Evolutionary conservation across 2,888 invertebrate genomes (phyloP).

Genomic region (Tachina lurida): DNA sequence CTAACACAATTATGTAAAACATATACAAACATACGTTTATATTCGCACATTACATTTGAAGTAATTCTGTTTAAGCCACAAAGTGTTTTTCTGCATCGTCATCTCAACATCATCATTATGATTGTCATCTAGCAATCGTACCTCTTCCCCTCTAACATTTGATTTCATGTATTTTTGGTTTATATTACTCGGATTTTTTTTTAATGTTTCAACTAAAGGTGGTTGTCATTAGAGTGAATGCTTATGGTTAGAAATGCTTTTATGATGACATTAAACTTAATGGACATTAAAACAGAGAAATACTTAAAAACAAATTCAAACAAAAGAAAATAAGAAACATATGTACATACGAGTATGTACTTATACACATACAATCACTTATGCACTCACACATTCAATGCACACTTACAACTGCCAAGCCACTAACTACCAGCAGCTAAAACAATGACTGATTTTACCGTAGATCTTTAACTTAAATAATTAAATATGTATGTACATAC

Average conservation of each 20-base stretch:
- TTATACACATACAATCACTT: not conserved
- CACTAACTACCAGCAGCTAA: conserved; percentile 22
- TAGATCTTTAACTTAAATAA: conserved; percentile 10
- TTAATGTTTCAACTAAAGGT: conserved; percentile 60
- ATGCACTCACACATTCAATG: not conserved
- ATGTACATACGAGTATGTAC: no score
- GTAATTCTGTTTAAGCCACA: conserved; percentile 55
- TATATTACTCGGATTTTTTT: conserved; percentile 27
- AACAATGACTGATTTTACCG: conserved; percentile 13
- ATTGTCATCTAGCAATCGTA: conserved; percentile 27
- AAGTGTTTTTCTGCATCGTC: conserved; percentile 60
- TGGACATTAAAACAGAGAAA: conserved; percentile 71
- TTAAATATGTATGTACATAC: no score
- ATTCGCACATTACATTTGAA: not conserved
- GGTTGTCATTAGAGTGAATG: conserved; percentile 63
- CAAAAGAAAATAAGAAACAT: conserved; percentile 53
- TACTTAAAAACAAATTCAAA: conserved; percentile 66
- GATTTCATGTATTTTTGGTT: conserved; percentile 24
- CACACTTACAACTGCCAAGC: not conserved
- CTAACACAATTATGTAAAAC: not conserved
- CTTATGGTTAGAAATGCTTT: conserved; percentile 72
- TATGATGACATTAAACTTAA: conserved; percentile 73
- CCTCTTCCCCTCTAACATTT: conserved; percentile 46
- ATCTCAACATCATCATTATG: conserved; percentile 45
- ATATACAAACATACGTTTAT: not conserved